These are phyloP conservation scores for Aspidiotus destructor DNA, from an alignment of 2,888 invertebrate genomes.

Conservation along the genomic window DNA sequence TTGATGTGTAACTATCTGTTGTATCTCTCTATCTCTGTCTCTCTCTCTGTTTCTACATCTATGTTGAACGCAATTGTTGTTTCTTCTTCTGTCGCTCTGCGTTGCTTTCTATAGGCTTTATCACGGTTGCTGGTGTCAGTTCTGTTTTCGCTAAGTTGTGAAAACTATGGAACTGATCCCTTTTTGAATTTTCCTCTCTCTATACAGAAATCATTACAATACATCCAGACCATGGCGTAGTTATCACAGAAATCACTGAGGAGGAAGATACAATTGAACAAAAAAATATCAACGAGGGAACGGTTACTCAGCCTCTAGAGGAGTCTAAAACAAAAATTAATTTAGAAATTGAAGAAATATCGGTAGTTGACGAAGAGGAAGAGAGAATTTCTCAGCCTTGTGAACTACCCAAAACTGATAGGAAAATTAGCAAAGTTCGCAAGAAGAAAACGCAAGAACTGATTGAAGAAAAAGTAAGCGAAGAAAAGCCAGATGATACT, in stretches of 20 bases:
- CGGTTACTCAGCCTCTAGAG: constrained; percentile 5
- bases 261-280: background rate
- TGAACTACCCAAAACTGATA: constrained; percentile 31
- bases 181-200: constrained; percentile 15
- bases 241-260: constrained; percentile 41
- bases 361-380: constrained; percentile 36
- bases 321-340: constrained; percentile 29
- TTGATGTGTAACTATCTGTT: too few species aligned
- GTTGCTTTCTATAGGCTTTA: constrained; percentile 19
- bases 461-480: background rate
- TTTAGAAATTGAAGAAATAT: constrained; percentile 29
- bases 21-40: too few species aligned
- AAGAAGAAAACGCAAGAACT: background rate
- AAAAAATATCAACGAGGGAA: background rate
- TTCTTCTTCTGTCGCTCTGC: constrained; percentile 11
- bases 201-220: constrained; percentile 33
- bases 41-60: too few species aligned
- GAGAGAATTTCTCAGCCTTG: constrained; percentile 30
- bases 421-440: constrained; percentile 23
- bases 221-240: constrained; percentile 36
- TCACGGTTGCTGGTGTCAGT: constrained; percentile 23
- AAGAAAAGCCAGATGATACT: constrained; percentile 38
- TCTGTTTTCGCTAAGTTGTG: constrained; percentile 6
- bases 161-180: constrained; percentile 15
- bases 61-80: background rate